Evolutionary conservation across 2,113 vertebrate genomes (phyloP).

Genomic region (Bufo bufo): DNA sequence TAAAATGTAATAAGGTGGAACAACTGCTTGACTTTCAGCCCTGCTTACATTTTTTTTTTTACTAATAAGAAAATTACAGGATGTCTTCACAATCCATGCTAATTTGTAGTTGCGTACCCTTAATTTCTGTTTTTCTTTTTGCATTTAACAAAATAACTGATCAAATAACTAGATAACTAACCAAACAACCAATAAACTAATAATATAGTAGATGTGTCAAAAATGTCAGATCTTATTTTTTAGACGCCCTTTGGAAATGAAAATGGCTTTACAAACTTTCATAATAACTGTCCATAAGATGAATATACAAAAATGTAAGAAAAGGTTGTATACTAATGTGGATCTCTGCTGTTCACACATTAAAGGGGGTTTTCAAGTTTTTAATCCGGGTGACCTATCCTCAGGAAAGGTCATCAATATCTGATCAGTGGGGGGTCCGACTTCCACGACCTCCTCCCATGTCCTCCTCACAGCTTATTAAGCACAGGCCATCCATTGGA

Average conservation of each 20-base stretch:
- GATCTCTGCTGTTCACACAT: too few species aligned
- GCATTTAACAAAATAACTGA: too few species aligned
- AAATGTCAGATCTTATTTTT: too few species aligned
- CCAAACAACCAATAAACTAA: neutral
- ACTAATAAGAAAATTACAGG: neutral
- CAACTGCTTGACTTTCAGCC: conserved; percentile 18
- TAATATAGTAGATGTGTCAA: neutral
- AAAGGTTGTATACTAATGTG: neutral
- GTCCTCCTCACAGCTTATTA: too few species aligned
- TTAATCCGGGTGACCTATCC: too few species aligned
- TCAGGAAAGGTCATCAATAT: too few species aligned
- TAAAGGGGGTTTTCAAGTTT: too few species aligned
- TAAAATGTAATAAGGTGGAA: conserved; percentile 57
- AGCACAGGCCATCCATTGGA: too few species aligned
- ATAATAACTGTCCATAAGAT: neutral
- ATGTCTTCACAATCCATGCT: neutral
- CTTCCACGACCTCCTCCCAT: too few species aligned
- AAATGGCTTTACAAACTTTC: too few species aligned
- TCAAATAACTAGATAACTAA: neutral
- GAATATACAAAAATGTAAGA: neutral
- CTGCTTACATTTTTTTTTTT: neutral
- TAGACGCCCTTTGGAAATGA: too few species aligned
- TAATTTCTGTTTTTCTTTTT: neutral
- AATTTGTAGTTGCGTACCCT: neutral
- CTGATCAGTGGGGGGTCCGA: too few species aligned